A percentile compares a stretch with the other conserved stretches of the same genome.
These are phyloP conservation scores for Dendrolimus kikuchii DNA, from an alignment of 1,140 invertebrate species.

Conservation along the genomic window DNA sequence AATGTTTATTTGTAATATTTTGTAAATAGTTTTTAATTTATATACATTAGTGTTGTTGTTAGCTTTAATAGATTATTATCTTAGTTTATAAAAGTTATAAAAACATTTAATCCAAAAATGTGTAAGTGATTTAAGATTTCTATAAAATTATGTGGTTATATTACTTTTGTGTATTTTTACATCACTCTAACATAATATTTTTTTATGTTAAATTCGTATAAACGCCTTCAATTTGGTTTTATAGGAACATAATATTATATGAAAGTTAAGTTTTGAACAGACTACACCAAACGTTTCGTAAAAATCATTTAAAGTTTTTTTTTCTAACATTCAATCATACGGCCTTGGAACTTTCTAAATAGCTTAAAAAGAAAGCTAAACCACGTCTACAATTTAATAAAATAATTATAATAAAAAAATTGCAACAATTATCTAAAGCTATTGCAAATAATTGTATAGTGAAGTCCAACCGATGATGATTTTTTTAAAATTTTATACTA, in stretches of 20 bases:
- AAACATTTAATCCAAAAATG: conserved; percentile 62
- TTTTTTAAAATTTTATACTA: no score
- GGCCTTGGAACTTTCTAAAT: no score
- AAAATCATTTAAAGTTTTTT: no score
- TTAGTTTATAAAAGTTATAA: conserved; percentile 30
- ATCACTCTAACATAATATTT: conserved; percentile 31
- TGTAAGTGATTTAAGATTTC: conserved; percentile 22
- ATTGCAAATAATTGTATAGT: no score
- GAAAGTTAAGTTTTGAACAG: no score
- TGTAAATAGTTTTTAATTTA: conserved; percentile 67
- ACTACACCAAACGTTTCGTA: no score
- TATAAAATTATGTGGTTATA: conserved; percentile 4
- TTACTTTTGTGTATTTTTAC: conserved; percentile 13
- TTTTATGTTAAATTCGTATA: conserved; percentile 1
- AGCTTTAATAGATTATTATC: conserved; percentile 67
- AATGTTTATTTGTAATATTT: conserved; percentile 54
- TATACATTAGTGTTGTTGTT: conserved; percentile 46
- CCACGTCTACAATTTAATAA: no score
- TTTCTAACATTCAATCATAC: no score
- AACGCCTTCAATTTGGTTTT: conserved; percentile 22
- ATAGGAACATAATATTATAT: conserved; percentile 5
- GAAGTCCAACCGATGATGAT: no score
- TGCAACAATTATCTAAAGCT: no score
- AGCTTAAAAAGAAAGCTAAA: no score
- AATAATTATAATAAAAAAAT: no score